Evolutionary conservation across 2,888 invertebrate genomes (phyloP).

Genomic region (Caenorhabditis macrosperma): DNA sequence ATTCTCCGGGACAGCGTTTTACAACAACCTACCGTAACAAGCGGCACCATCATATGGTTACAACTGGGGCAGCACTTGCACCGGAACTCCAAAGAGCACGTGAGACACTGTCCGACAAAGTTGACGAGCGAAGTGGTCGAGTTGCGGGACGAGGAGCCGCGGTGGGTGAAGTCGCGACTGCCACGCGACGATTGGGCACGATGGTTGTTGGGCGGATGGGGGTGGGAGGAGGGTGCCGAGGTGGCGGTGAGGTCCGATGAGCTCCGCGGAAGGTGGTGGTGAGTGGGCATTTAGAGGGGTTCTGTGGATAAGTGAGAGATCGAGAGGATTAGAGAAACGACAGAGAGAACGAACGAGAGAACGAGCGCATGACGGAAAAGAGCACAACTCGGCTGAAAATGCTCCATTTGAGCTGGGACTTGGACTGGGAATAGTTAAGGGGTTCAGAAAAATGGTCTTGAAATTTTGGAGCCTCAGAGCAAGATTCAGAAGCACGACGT

Average conservation of each 20-base stretch:
- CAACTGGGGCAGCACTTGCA: slow-evolving; percentile 72
- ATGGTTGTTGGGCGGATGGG: too few relatives aligned
- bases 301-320: background rate
- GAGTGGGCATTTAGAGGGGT: background rate
- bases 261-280: slow-evolving; percentile 57
- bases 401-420: too few relatives aligned
- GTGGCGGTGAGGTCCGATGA: slow-evolving; percentile 53
- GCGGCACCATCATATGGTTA: slow-evolving; percentile 65
- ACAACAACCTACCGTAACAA: too few relatives aligned
- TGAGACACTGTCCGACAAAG: slow-evolving; percentile 67
- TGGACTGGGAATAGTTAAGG: too few relatives aligned
- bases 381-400: too few relatives aligned
- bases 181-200: slow-evolving; percentile 47
- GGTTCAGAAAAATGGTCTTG: too few relatives aligned
- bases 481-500: too few relatives aligned
- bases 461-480: too few relatives aligned
- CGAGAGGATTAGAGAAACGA: background rate
- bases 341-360: too few relatives aligned
- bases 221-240: background rate
- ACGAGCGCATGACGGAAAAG: too few relatives aligned
- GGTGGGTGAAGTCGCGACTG: slow-evolving; percentile 52
- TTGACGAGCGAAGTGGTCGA: slow-evolving; percentile 62
- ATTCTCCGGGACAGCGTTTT: too few relatives aligned
- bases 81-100: slow-evolving; percentile 67
- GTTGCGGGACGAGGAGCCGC: slow-evolving; percentile 52